These are phyloP conservation scores for Glaucomys volans DNA, from an alignment of 2,113 vertebrate genomes.

Conservation along the genomic window DNA sequence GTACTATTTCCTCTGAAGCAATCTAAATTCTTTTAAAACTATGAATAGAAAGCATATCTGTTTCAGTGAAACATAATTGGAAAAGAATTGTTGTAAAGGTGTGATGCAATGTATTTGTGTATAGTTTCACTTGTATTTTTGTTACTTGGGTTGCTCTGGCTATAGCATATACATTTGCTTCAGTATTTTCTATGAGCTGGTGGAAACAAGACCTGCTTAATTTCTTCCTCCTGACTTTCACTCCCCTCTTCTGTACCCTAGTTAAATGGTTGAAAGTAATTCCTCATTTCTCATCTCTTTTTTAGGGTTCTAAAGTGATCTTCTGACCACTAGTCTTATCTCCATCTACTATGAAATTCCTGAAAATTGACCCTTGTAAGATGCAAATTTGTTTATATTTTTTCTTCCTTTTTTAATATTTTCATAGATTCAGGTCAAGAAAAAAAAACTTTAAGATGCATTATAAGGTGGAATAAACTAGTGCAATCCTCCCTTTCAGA, in stretches of 20 bases:
- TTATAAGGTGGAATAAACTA: background rate
- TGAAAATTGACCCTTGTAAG: background rate
- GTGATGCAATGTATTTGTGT: accelerated
- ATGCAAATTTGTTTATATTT: background rate
- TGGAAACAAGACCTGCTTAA: background rate
- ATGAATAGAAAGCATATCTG: background rate
- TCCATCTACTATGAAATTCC: background rate
- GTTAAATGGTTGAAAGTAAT: background rate
- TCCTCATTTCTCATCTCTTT: background rate
- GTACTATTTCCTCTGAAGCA: background rate
- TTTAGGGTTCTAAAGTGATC: background rate
- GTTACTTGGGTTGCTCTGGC: background rate
- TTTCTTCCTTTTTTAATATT: background rate
- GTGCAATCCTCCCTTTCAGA: background rate
- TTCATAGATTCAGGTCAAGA: background rate
- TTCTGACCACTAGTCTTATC: background rate
- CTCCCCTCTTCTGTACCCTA: background rate
- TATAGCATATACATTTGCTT: background rate
- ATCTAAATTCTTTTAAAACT: background rate
- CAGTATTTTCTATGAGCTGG: background rate
- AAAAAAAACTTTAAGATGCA: background rate
- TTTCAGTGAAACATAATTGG: background rate
- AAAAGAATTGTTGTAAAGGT: background rate
- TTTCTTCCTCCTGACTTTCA: background rate
- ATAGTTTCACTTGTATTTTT: background rate